Evolutionary conservation across 35 echinoderm and acorn worm species (phyloP), one percentile per base, ranked within the genome.

Genomic region (Holothuria glaberrima): DNA sequence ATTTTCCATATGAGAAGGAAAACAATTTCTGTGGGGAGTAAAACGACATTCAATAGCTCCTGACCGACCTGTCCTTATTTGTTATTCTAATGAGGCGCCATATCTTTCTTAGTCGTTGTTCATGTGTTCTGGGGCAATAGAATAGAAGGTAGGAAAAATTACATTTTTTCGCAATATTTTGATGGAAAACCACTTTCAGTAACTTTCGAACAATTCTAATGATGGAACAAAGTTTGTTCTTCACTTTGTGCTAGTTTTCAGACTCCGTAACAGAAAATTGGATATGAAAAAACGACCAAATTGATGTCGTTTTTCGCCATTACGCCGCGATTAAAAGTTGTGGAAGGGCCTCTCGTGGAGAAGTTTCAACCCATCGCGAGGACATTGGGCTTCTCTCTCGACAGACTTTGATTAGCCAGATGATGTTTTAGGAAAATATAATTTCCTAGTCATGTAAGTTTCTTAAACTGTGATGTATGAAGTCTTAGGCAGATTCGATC

Each of bases 21-120:
- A 78, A 78, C 74, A n/a, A 84, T 84, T 61, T 84, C 67, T 48
- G 16, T 21, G 25, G 89, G 89, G 84, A 64, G 71, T 58, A 60
- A 45, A 25, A 35, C 75, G 14, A 44, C 5, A 34, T 67, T 90
- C 41, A 28, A 63, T 29, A 82, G 80, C 59, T 31, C 9, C 14
- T 84, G 80, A 84, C 80, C 80, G 80, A 29, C 80, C 52, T 61
- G 80, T 48, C 58, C 88, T 63, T 32, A 80, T 90, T 82, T 90
- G 76, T 81, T 90, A 90, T 90, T 71, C 89, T 75, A 90, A 90
- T 90, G 73, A 90, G 89, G 62, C 59, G 89, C 89, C 89, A 79
- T 79, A 63, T 62, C 77, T 90, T 90, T 90, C 61, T 48, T 52
- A 28, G 68, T 62, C 62, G 59, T 67, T 46, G 62, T 79, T 26